These are phyloP conservation scores for Phalacrocorax carbo DNA, from an alignment of 2,113 vertebrate species.

Conservation along the genomic window DNA sequence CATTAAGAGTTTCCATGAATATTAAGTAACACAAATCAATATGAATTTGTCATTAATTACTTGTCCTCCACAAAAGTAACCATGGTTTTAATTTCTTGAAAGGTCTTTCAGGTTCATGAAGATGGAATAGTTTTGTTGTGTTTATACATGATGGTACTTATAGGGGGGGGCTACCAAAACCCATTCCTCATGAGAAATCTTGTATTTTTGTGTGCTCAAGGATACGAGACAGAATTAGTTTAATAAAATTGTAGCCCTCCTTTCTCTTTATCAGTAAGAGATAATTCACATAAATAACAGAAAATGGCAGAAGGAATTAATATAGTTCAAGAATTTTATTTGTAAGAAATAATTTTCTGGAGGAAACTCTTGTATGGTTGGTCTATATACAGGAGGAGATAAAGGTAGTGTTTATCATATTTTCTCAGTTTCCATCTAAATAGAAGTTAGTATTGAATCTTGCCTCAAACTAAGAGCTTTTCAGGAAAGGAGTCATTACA, in stretches of 20 bases:
- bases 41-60: conserved; percentile 40
- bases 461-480: conserved; percentile 31
- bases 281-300: background rate
- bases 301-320: background rate
- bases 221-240: background rate
- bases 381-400: background rate
- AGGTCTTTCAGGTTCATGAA: background rate
- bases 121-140: background rate
- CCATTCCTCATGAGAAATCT: background rate
- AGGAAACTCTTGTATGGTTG: background rate
- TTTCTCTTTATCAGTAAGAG: background rate
- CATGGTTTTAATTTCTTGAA: background rate
- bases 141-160: background rate
- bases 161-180: background rate
- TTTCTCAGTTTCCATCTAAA: conserved; percentile 31
- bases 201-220: background rate
- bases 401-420: conserved; percentile 20
- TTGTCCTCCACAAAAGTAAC: background rate
- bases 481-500: conserved; percentile 28
- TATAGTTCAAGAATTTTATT: background rate
- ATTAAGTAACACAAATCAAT: conserved; percentile 60
- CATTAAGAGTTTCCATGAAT: conserved; percentile 41
- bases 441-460: background rate
- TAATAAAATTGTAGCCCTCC: background rate
- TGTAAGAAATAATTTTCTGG: background rate